Base-by-base conservation (phyloP, 2,797 vertebrate species). In the Champsocephalus esox region DNA sequence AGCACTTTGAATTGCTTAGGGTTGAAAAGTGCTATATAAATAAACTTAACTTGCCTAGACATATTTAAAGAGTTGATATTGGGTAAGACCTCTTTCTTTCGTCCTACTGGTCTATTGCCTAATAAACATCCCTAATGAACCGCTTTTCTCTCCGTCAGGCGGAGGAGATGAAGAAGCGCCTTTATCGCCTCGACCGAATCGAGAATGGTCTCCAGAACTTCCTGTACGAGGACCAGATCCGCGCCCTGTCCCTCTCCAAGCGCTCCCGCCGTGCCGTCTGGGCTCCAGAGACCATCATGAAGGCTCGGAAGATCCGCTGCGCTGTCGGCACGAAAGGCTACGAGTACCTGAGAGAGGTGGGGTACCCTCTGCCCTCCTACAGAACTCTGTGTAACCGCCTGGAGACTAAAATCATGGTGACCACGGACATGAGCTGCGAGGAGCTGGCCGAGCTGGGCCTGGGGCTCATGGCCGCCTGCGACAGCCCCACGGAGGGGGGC, bases 191-290 rank as follows among this genome's bases (percentile, higher is more conserved):
- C 2, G 92, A 94, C 73, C 92, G 93, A 44, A 93, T 96, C 5
- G 95, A 96, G 80, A 95, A 93, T 77, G 94, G 95, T 17, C 93
- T 96, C 5, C 94, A 94, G 79, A 94, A 91, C 88, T 96, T 96
- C 63, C 88, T 96, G 48, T 95, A 86, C 1, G 95, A 96, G 84
- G 95, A 96, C 78, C 95, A 96, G 87, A 93, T 96, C 63, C 94
- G 95, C 0, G 95, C 95, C 6, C 81, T 96, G 58, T 95, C 95
- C 6, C 92, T 96, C 76, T 91, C 92, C 54, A 95, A 95, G 66
- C 94, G 94, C 19, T 96, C 95, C 2, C 90, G 95, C 2, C 92
- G 95, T 1, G 95, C 95, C 0, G 95, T 96, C 66, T 96, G 95
- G 95, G 95, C 94, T 5, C 94, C 94, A 0, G 93, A 95, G 77